Conservation (phyloP, 2,797 vertebrate species). For the Enteromius trimaculatus region DNA sequence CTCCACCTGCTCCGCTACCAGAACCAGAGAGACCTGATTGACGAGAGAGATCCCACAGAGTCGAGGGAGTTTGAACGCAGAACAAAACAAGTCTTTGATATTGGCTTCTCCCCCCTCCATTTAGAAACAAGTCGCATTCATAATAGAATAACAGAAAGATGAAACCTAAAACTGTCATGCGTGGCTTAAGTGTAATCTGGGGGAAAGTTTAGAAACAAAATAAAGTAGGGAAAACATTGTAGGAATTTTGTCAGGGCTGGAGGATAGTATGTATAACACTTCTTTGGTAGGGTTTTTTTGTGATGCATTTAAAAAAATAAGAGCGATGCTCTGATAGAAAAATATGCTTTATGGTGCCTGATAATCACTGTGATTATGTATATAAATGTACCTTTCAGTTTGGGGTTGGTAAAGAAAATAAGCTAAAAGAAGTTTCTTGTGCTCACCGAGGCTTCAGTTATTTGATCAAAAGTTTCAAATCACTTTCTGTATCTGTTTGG, state of each 20-base stretch:
- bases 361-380: background rate
- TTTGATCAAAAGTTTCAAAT: background rate
- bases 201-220: background rate
- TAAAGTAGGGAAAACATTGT: background rate
- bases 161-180: constrained; percentile 6
- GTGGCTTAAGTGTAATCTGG: background rate
- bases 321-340: background rate
- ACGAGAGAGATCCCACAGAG: constrained; percentile 34
- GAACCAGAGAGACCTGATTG: constrained; percentile 56
- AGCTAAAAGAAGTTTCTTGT: background rate
- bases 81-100: constrained; percentile 40
- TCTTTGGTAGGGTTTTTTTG: background rate
- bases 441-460: background rate
- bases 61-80: constrained; percentile 4
- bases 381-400: background rate
- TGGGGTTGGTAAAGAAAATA: background rate
- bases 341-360: background rate
- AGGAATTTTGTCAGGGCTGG: background rate
- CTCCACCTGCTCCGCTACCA: constrained; percentile 48
- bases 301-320: background rate
- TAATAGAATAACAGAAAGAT: constrained; percentile 16
- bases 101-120: background rate
- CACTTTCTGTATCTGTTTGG: background rate
- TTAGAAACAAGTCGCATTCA: background rate
- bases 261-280: background rate